These are phyloP conservation scores for Paramisgurnus dabryanus DNA, from an alignment of 2,113 vertebrate genomes.

Conservation along the genomic window DNA sequence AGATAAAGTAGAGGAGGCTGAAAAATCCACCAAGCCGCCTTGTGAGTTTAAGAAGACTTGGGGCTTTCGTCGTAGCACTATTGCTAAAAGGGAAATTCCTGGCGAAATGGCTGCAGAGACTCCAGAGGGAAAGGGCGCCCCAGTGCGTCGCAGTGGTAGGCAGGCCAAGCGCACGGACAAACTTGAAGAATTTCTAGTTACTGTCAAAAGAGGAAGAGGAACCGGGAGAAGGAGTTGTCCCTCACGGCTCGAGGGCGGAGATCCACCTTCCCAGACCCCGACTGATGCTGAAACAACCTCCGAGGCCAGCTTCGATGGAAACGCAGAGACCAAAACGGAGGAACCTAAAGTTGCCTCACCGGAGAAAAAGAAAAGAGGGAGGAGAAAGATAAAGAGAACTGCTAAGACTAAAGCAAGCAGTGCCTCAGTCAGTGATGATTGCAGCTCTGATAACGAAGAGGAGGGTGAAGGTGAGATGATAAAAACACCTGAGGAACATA, in stretches of 20 bases:
- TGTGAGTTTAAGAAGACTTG: slow-evolving; percentile 89
- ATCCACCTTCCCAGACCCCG: slow-evolving; percentile 82
- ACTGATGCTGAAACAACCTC: slow-evolving; percentile 91
- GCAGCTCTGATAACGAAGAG: slow-evolving; percentile 76
- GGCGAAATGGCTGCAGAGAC: slow-evolving; percentile 76
- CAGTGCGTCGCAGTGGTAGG: slow-evolving; percentile 88
- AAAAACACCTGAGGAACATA: slow-evolving; percentile 61
- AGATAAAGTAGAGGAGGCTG: slow-evolving; percentile 70
- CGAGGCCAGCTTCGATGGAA: slow-evolving; percentile 90
- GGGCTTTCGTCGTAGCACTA: slow-evolving; percentile 89
- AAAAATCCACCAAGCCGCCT: slow-evolving; percentile 77
- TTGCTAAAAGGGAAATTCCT: slow-evolving; percentile 85
- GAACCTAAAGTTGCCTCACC: slow-evolving; percentile 66
- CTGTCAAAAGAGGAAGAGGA: slow-evolving; percentile 78
- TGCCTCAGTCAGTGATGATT: slow-evolving; percentile 62
- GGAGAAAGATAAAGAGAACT: slow-evolving; percentile 47
- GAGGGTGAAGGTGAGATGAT: slow-evolving; percentile 49
- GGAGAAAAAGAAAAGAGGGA: slow-evolving; percentile 66
- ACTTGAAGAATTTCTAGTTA: slow-evolving; percentile 92
- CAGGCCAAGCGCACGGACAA: slow-evolving; percentile 92
- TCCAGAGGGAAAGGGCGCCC: slow-evolving; percentile 74
- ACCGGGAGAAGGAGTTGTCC: slow-evolving; percentile 72
- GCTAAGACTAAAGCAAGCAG: slow-evolving; percentile 47
- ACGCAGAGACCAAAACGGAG: slow-evolving; percentile 71
- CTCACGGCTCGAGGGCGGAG: slow-evolving; percentile 80